Conservation (phyloP, 2,797 vertebrate species). For the Todus mexicanus region DNA sequence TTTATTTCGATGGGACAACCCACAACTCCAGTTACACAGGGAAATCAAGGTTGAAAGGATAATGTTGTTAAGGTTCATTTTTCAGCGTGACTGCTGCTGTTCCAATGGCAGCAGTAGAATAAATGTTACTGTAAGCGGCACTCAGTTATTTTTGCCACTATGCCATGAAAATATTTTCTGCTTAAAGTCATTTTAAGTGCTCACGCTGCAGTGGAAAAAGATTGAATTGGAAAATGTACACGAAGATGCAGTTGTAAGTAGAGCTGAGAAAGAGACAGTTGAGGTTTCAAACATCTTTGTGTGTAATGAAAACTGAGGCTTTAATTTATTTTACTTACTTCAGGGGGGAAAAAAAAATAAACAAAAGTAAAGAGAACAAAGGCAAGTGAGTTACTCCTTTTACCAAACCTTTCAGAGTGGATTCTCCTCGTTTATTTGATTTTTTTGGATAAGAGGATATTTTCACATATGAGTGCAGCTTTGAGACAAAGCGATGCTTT, state of each 20-base stretch:
- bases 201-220: neutral
- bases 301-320: neutral
- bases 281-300: neutral
- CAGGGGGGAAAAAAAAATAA: neutral
- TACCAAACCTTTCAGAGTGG: neutral
- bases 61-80: neutral
- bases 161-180: neutral
- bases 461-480: neutral
- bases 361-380: neutral
- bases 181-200: neutral
- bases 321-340: neutral
- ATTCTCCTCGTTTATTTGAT: neutral
- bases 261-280: neutral
- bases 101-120: neutral
- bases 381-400: neutral
- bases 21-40: neutral
- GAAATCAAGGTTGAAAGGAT: slow-evolving; percentile 11
- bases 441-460: neutral
- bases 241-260: neutral
- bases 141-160: neutral
- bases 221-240: neutral
- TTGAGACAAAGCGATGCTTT: neutral
- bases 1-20: neutral
- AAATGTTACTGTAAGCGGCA: neutral
- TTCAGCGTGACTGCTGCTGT: neutral